Evolutionary conservation across 1,140 invertebrate species (phyloP).

Genomic region (Ladona fulva): DNA sequence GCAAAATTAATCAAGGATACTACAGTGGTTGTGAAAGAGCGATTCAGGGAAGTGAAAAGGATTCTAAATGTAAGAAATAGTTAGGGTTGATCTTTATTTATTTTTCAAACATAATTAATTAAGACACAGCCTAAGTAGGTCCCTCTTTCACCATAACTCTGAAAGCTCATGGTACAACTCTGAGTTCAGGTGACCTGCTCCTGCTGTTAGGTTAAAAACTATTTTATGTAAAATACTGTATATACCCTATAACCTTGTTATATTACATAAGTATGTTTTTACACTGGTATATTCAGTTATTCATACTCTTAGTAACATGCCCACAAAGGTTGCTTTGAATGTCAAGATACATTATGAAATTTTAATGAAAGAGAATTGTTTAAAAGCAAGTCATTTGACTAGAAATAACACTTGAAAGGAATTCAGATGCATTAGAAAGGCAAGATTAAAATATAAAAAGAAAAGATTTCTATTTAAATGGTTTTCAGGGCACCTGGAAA

Average conservation of each 20-base stretch:
- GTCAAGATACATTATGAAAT: too few species aligned
- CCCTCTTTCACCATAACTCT: neutral
- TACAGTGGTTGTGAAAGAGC: neutral
- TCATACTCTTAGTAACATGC: too few species aligned
- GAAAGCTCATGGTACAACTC: neutral
- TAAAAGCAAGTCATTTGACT: too few species aligned
- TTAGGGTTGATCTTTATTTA: neutral
- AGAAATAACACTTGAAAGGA: too few species aligned
- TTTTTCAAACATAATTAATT: neutral
- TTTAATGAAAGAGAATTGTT: too few species aligned
- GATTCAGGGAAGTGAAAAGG: neutral
- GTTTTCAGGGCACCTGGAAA: too few species aligned
- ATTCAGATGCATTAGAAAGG: too few species aligned
- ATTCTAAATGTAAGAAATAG: neutral
- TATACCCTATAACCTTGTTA: neutral
- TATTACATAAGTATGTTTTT: too few species aligned
- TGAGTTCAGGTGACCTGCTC: neutral
- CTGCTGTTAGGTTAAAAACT: neutral
- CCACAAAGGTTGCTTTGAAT: too few species aligned
- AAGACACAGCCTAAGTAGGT: neutral
- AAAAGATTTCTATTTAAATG: too few species aligned
- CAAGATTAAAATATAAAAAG: too few species aligned
- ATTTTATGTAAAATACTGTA: neutral
- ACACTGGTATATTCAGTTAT: too few species aligned
- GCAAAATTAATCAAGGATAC: slow-evolving; percentile 2